Percentiles rank a stretch among this genome's conserved stretches.
Conservation (phyloP, 2,797 vertebrate genomes). For the Mycteria americana region DNA sequence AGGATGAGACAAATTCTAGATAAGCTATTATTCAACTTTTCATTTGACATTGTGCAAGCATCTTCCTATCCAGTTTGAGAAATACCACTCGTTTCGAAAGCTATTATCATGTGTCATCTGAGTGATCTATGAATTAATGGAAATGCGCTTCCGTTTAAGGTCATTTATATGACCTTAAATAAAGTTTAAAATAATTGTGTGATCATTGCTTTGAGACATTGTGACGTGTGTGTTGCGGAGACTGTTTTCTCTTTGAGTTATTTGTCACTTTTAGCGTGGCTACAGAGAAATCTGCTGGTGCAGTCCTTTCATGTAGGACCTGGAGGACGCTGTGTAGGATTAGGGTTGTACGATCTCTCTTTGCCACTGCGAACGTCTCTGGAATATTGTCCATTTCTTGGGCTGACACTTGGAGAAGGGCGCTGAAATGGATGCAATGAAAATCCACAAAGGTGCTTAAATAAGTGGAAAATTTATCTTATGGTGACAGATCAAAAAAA, state of each 20-base stretch:
- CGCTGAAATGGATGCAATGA: not conserved
- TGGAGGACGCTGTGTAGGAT: not conserved
- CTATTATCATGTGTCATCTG: not conserved
- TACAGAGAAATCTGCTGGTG: not conserved
- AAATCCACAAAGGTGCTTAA: not conserved
- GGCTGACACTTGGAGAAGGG: not conserved
- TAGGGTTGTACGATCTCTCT: not conserved
- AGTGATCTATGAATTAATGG: not conserved
- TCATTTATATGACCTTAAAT: not conserved
- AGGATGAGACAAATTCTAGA: not conserved
- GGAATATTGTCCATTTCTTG: not conserved
- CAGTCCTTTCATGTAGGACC: not conserved
- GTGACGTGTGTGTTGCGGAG: not conserved
- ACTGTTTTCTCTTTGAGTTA: not conserved
- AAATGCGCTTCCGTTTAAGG: not conserved
- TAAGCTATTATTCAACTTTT: not conserved
- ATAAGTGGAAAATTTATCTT: not conserved
- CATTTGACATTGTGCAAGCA: not conserved
- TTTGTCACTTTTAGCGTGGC: not conserved
- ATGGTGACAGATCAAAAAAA: not conserved
- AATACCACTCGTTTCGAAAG: not conserved
- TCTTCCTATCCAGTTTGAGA: not conserved
- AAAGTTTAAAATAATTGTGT: not conserved
- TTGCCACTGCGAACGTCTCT: not conserved
- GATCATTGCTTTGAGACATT: not conserved